Evolutionary conservation across 2,113 vertebrate species (phyloP), one percentile per base, ranked within the genome.

Genomic region (Lota lota): DNA sequence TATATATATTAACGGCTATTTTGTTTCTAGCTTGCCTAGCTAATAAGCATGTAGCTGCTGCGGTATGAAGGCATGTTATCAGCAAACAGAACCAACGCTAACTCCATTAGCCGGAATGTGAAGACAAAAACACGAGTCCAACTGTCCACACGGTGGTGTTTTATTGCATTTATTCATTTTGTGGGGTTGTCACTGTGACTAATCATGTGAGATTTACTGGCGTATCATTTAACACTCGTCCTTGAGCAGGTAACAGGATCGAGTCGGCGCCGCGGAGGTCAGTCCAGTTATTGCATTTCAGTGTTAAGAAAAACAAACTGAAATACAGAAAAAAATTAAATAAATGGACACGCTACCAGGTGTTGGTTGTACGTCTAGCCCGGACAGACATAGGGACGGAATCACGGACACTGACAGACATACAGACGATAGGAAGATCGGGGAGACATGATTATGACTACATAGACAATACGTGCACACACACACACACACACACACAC

Each of bases 161-260:
- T 47, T 47, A 47, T 47, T 47, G 40, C 40, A 47, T 47, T 47
- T 47, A 47, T 47, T 47, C 40, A 47, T 47, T 47, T 47, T 47
- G 40, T 1, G 10, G 2, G 40, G 40, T 47, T 47, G 53, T 56
- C n/a, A n/a, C 53, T 56, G 53, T 56, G 53, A 56, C 53, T 56
- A 78, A 83, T 73, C 64, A 68, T 76, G 75, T 75, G 66, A 82
- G 72, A 81, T 84, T 76, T 76, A 77, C 69, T 74, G 67, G 69
- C 75, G 81, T 89, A 77, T 87, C 80, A 83, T 70, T 84, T 79
- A 75, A n/a, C 76, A 71, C 72, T 74, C n/a, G 82, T 88, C 88
- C 88, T 89, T 90, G 85, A 88, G 81, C 70, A 63, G 78, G 86
- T 89, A 89, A 89, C 82, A 82, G 74, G 84, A 89, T 88, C 73